Evolutionary conservation across 1,140 invertebrate species (phyloP), one percentile per base, ranked within the genome.

Genomic region (Apis florea): DNA sequence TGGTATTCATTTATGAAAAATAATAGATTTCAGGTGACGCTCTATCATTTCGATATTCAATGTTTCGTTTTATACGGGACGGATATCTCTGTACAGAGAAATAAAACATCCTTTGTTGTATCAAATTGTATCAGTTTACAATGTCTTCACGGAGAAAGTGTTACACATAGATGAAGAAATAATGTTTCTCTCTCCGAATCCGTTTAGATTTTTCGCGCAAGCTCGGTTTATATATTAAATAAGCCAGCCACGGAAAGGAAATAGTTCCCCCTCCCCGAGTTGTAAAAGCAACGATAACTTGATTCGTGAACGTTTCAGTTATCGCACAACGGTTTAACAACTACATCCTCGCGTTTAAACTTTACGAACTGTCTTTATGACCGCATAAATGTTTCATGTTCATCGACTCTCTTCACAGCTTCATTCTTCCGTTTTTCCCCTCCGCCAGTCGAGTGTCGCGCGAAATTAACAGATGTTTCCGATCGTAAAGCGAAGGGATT

Each of bases 281-380:
- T 81, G 78, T 85, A 77, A 84, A 85, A 73, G 21, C 26, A 56
- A 73, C n/a, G 51, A 56, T 66, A 72, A 40, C 24, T 56, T 40
- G 47, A 73, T 54, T 56, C 58, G 67, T 51, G 58, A 51, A 53
- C 71, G 58, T 81, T 85, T 68, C 56, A 31, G 67, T 74, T 56
- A 15, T 61, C 72, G 56, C 58, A 63, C 63, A 51, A 83, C 82
- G 79, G 85, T 72, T 85, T 85, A 85, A 68, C 80, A 61, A 79
- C 85, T 83, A 85, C 80, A 79, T 67, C 76, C 61, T 19, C 76
- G 49, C 63, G 61, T 66, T 83, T 78, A 85, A 85, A 86, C 76
- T 86, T 86, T 83, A 86, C 76, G 83, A 83, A 83, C 85, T 86
- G 80, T 79, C 56, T 86, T 86, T 86, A 86, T 83, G 83, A 85